Conservation (phyloP, 1,140 invertebrate genomes). For the Camponotus vicinus region DNA sequence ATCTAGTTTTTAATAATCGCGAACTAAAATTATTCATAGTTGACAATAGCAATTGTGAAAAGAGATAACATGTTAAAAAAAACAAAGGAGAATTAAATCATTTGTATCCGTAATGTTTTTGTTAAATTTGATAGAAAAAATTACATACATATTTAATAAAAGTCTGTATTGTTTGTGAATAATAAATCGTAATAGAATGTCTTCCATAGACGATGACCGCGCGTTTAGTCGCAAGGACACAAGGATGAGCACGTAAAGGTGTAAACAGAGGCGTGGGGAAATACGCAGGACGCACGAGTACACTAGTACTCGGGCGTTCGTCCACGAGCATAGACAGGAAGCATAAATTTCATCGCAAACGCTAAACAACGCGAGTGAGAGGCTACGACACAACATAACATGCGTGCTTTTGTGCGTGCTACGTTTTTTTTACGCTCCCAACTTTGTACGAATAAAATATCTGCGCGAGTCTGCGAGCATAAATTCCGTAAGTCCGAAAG, state of each 20-base stretch:
- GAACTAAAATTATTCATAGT: not conserved
- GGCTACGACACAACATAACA: conserved; percentile 24
- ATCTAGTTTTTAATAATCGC: not conserved
- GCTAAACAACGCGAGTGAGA: conserved; percentile 77
- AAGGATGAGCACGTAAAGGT: conserved; percentile 4
- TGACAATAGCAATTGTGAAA: not conserved
- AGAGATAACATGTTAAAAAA: not conserved
- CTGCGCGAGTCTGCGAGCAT: not conserved
- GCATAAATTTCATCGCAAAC: conserved; percentile 83
- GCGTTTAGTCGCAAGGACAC: not conserved
- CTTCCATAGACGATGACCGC: conserved; percentile 43
- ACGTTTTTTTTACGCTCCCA: not conserved
- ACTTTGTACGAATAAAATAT: conserved; percentile 7
- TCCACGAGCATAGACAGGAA: conserved; percentile 77
- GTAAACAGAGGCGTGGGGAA: not conserved
- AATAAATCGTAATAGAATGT: conserved; percentile 22
- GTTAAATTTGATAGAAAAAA: not conserved
- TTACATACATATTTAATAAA: not conserved
- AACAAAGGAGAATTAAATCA: not conserved
- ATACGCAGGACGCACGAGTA: conserved; percentile 12
- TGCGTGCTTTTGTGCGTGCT: conserved; percentile 12
- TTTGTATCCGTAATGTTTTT: not conserved
- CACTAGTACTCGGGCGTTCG: conserved; percentile 8
- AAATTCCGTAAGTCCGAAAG: not conserved
- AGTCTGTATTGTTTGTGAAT: not conserved